Base-by-base conservation (phyloP, 1,140 invertebrate genomes). In the Drosophila nasuta region DNA sequence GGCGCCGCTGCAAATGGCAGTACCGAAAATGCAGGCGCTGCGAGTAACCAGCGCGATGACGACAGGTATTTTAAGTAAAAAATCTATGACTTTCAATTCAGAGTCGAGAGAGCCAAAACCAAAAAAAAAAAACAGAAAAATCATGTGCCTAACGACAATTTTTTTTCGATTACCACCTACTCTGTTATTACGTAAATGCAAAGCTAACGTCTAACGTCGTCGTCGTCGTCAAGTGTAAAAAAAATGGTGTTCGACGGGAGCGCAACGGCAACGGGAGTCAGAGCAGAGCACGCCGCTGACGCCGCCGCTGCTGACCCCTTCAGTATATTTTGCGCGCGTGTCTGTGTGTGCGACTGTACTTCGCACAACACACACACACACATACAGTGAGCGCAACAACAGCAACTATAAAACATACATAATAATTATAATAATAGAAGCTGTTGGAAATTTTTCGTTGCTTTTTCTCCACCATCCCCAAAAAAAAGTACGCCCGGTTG, bases 11-110 rank as follows among this genome's bases (percentile, higher is more conserved):
- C 92, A 66, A 93, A 93, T 65, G 93, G 94, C 78, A 94, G 95
- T 76, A 94, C 95, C 82, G 95, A 95, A 75, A 76, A 77, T 73
- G 94, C 94, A 93, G 94, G 94, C 17, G 94, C 95, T 92, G 82
- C 66, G 52, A 94, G 94, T 62, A 95, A 95, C 41, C 95, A 95
- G 91, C 94, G 95, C 89, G 95, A 95, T 93, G 95, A 96, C 93
- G 95, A 96, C 94, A 95, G 95, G 95, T 96, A 95, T 89, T 91
- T 79, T 49, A 65, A 72, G 81, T 59, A 58, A 45, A 15, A 54
- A 71, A 73, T 41, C 83, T 59, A 54, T 63, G 57, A 54, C 38
- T 33, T 45, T 25, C 5, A 54, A 54, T 60, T 69, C 20, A 59
- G 46, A 59, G 46, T 52, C 52, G 56, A 15, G 33, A 58, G 35